Evolutionary conservation across 1,140 invertebrate genomes (phyloP), one percentile per base, ranked within the genome.

Genomic region (Cyclina sinensis): DNA sequence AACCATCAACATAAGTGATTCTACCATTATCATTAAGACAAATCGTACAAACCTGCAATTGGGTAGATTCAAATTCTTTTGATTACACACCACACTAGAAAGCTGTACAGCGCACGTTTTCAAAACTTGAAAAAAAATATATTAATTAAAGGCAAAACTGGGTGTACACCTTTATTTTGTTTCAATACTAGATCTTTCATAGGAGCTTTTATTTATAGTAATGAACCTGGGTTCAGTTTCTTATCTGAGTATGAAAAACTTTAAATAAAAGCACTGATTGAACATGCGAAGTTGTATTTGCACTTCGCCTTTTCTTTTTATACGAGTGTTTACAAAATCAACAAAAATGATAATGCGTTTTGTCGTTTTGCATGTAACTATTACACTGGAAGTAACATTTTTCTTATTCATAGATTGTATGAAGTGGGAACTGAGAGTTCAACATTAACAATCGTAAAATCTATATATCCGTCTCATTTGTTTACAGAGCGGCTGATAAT

Each of bases 251-350:
- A 27, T n/a, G 24, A 7, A 62, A 62, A 62, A 62, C 5, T 62
- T 62, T 62, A n/a, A 62, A 62, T 62, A 62, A n/a, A 62, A 27
- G 1, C 57, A n/a, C 24, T 27, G 57, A 62, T 62, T 62, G 7
- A 62, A 27, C 57, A 62, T 62, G 57, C 57, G 57, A 62, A 62
- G n/a, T 62, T 62, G 57, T 62, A 62, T 62, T 62, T 62, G n/a
- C 57, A 27, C n/a, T 27, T n/a, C 9, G 57, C n/a, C 57, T 9
- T n/a, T n/a, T 27, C 57, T 27, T 62, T 57, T 62, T n/a, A n/a
- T 9, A 9, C 0, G 3, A 62, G 57, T 62, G 57, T 62, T 62
- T 62, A 62, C 57, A 62, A 62, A 62, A 62, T 62, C 57, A 62
- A 27, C 57, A 62, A 27, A 62, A 62, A 27, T 27, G 57, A 62